Base-by-base conservation (phyloP, 2,888 invertebrate genomes). In the Lymantria dispar region DNA sequence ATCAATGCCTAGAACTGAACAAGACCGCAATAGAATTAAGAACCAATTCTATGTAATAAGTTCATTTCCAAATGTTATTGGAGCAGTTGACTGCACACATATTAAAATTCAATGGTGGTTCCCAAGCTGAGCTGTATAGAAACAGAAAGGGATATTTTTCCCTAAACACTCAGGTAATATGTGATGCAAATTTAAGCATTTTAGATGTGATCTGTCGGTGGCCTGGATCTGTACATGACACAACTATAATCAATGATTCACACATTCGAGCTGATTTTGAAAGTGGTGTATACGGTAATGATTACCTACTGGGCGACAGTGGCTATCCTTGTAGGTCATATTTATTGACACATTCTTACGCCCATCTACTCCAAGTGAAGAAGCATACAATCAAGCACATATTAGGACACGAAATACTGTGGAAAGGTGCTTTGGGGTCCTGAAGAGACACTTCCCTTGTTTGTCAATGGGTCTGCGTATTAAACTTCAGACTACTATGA, bases 171-270 rank as follows among this genome's bases (percentile, higher is more conserved):
- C n/a, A n/a, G n/a, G n/a, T 30, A 5, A 39, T 45, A 11, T 49
- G 49, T 43, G 47, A 47, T 14, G 33, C 41, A 41, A 30, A 13
- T 7, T 10, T 40, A 3, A 40, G 40, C 10, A 33, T 45, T 12
- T 13, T 36, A 8, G 38, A 46, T 42, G 43, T 54, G 15, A 48
- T 48, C 14, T 47, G 47, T 42, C 11, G 50, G 10, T 54, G 54
- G 54, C 54, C 52, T 42, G 50, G 50, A 39, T 51, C 46, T 10
- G 51, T 49, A 7, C 52, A 49, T 44, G 55, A 55, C 38, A 47
- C 40, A 11, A 55, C 51, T 3, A 55, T 55, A 29, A 49, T 46
- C 3, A 49, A 52, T 33, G 45, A 52, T 30, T 52, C 47, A 7
- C 45, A 15, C 29, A 33, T 50, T 13, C 15, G 45, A 9, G 48